Evolutionary conservation across 2,888 invertebrate species (phyloP), one percentile per base, ranked within the genome.

Genomic region (Eulithis prunata): DNA sequence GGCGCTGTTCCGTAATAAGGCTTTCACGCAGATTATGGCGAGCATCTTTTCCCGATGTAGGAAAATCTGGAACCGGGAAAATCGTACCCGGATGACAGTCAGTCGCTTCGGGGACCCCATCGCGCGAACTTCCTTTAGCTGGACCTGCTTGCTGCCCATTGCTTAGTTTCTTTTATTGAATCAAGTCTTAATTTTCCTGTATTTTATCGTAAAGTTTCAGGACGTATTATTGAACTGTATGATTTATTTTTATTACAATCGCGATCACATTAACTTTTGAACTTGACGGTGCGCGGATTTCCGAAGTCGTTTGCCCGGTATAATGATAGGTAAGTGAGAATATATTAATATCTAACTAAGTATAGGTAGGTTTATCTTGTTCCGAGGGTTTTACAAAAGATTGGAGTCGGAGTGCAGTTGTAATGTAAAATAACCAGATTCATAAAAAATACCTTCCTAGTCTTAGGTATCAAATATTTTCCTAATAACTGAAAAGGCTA

Each of bases 311-410:
- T 80, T 75, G 77, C 79, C 78, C 81, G 83, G 79, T 86, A 89
- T 84, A 86, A 92, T 92, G 92, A 91, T 91, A 66, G 90, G 92
- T 92, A 80, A 91, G 91, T 89, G 51, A 55, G 51, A 58, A 45
- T n/a, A n/a, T n/a, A n/a, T n/a, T n/a, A 57, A 53, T 49, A 62
- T 58, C 38, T 21, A 10, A 14, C 21, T 21, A 14, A n/a, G 6
- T 32, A 6, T 32, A 32, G 3, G 32, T 32, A 3, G 6, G 4
- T 32, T 5, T 32, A 32, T 32, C 32, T 32, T 32, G 3, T 32
- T 32, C 4, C 32, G 32, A 32, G 6, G 0, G 32, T 32, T 21
- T 21, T 21, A 32, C 5, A 32, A 4, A 3, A 32, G 32, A 3
- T 6, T 32, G 32, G 32, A 5, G 1, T 32, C 6, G 0, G 32